Percentiles rank a stretch among this genome's conserved stretches.
phyloP scores from a whole-genome alignment of 1,140 invertebrate genomes.

The Zaprionus camerounensis region DNA sequence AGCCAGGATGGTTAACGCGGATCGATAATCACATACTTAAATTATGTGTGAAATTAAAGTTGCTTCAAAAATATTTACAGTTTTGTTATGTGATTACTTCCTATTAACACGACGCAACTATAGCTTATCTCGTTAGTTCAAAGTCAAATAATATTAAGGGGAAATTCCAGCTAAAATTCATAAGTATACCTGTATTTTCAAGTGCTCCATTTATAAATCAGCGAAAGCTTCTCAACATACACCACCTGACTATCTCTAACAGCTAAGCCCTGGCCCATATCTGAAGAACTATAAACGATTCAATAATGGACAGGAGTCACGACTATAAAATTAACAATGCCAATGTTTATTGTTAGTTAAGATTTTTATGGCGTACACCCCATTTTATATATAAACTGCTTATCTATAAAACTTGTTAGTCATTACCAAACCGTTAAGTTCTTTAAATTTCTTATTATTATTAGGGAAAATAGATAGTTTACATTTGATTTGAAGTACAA shows the following conservation, averaged over 20 bases:
- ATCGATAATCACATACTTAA: background rate
- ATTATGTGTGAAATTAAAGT: too few relatives aligned
- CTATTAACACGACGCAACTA: background rate
- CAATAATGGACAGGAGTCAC: background rate
- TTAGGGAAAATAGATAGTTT: background rate
- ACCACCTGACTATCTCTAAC: conserved; percentile 27
- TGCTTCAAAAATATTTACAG: background rate
- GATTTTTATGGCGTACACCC: conserved; percentile 43
- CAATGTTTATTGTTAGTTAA: conserved; percentile 21
- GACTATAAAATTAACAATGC: conserved; percentile 27
- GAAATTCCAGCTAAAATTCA: conserved; percentile 4
- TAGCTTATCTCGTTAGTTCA: conserved; percentile 6
- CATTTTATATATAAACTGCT: too few relatives aligned
- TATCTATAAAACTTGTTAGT: background rate
- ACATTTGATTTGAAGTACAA: too few relatives aligned
- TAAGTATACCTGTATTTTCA: background rate
- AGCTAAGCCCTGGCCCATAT: conserved; percentile 8
- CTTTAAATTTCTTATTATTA: background rate
- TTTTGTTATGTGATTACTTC: background rate
- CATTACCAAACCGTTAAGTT: background rate
- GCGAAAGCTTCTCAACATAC: conserved; percentile 9
- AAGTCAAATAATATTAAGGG: conserved; percentile 18
- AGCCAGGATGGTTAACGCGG: background rate
- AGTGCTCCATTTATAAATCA: conserved; percentile 32
- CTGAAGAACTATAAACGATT: background rate